Evolutionary conservation across 2,888 invertebrate species (phyloP).

Genomic region (Tenthredo notha): DNA sequence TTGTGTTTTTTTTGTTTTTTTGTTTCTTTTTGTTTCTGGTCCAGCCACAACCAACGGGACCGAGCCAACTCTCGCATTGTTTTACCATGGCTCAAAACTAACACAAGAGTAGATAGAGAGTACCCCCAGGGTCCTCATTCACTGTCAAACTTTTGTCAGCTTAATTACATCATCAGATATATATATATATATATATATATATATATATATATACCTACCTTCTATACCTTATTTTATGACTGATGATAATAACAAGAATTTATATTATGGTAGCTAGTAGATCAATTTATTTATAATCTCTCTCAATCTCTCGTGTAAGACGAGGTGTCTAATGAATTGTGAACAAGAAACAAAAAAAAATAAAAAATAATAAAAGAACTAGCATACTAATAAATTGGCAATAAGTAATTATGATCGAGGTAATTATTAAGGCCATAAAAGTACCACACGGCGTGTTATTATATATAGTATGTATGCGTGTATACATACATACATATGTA

Average conservation of each 20-base stretch:
- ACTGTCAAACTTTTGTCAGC: constrained; percentile 66
- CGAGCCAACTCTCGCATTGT: constrained; percentile 18
- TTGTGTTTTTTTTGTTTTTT: no score
- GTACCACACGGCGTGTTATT: no score
- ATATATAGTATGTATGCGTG: no score
- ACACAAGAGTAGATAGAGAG: background rate
- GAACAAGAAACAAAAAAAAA: background rate
- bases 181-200: no score
- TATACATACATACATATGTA: no score
- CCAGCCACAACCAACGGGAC: background rate
- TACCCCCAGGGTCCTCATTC: constrained; percentile 61
- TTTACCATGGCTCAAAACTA: constrained; percentile 10
- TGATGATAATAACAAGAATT: background rate
- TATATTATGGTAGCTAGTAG: background rate
- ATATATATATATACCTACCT: background rate
- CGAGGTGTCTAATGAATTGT: background rate
- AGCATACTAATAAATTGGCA: background rate
- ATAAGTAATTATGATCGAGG: background rate
- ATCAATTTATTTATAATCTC: background rate
- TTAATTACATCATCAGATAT: constrained; percentile 61
- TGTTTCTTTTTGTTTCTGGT: background rate
- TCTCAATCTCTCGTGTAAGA: background rate
- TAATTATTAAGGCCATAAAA: no score
- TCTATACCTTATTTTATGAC: background rate
- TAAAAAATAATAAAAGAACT: background rate